Percentiles rank a stretch among this genome's conserved stretches.
These are phyloP conservation scores for Notamacropus eugenii DNA, from an alignment of 2,797 vertebrate species.

Conservation along the genomic window DNA sequence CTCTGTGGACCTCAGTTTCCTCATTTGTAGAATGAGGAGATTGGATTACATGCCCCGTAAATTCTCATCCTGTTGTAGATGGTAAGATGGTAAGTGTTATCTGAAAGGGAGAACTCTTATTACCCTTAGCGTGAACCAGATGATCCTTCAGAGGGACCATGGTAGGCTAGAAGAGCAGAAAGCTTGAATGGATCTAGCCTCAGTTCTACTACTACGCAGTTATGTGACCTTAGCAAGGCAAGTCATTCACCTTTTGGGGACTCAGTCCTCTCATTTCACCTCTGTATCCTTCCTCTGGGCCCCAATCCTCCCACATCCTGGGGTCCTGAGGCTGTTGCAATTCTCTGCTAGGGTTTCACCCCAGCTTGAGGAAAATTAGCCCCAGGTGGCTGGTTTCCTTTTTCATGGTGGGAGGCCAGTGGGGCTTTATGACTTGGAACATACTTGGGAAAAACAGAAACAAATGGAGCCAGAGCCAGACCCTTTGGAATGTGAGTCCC, in stretches of 20 bases:
- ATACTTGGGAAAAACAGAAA: background rate
- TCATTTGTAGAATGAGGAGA: background rate
- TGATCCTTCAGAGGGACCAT: background rate
- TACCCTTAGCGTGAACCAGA: background rate
- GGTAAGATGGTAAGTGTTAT: background rate
- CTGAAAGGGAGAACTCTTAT: background rate
- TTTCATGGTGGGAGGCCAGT: background rate
- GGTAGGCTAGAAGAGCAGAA: background rate
- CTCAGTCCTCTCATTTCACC: background rate
- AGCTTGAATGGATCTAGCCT: background rate
- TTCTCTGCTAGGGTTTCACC: background rate
- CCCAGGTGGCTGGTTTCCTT: background rate
- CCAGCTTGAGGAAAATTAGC: background rate
- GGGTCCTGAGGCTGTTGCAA: background rate
- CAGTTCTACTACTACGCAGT: background rate
- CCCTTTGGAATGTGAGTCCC: background rate
- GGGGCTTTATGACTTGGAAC: constrained; percentile 4
- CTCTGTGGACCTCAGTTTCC: background rate
- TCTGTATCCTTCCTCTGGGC: background rate
- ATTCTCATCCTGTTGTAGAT: background rate
- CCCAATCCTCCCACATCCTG: background rate
- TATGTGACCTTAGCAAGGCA: background rate
- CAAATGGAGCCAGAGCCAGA: background rate
- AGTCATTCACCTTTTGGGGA: background rate
- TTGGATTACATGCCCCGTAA: background rate